phyloP scores from a whole-genome alignment of 2,797 vertebrate species.

The Allobates femoralis region DNA sequence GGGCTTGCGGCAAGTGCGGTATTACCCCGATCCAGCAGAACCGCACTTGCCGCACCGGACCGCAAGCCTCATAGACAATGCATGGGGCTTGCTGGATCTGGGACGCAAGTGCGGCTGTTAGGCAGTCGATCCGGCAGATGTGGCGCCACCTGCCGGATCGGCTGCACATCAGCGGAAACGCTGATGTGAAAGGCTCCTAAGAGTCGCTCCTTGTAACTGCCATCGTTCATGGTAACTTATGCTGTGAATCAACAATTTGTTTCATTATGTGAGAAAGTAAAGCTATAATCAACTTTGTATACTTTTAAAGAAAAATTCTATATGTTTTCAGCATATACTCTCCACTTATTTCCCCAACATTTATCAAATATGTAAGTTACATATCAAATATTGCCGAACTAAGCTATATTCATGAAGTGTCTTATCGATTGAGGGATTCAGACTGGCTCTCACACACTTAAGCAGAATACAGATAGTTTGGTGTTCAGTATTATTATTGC shows the following conservation, averaged over 20 bases:
- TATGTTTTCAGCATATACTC: not conserved
- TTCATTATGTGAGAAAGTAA: not conserved
- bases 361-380: constrained; percentile 17
- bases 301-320: not conserved
- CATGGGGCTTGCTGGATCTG: no score
- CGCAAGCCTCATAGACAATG: no score
- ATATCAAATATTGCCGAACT: constrained; percentile 19
- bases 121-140: no score
- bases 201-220: not conserved
- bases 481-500: not conserved
- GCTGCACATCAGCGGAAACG: no score
- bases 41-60: no score
- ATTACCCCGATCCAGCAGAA: no score
- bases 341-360: not conserved
- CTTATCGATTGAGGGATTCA: constrained; percentile 14
- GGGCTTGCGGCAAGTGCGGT: no score
- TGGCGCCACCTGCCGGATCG: no score
- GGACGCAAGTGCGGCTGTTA: no score
- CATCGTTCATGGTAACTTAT: not conserved
- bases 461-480: constrained; percentile 3
- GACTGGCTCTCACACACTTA: not conserved
- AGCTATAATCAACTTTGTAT: not conserved
- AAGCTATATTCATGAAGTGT: constrained; percentile 6
- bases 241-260: not conserved
- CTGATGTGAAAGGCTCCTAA: no score